These are phyloP conservation scores for Haliclystus octoradiatus DNA, from an alignment of 30 jellyfish, hydroid and myxozoan genomes.

Conservation along the genomic window DNA sequence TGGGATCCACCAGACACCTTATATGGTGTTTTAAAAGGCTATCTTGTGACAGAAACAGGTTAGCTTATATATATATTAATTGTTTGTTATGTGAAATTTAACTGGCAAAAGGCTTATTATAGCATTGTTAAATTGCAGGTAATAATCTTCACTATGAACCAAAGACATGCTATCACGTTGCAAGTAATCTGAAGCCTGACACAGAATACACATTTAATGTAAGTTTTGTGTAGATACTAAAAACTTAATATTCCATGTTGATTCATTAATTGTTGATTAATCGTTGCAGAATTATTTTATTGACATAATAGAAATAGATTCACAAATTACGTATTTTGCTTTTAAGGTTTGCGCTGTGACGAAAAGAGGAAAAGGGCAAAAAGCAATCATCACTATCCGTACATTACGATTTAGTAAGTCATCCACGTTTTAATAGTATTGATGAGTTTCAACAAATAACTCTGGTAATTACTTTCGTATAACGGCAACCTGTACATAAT, in stretches of 20 bases:
- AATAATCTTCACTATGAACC: slow-evolving; percentile 66
- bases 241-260: no score
- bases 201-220: slow-evolving; percentile 84
- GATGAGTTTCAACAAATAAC: no score
- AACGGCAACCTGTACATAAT: no score
- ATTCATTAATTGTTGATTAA: no score
- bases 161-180: slow-evolving; percentile 40
- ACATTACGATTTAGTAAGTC: slow-evolving; percentile 58
- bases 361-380: slow-evolving; percentile 72
- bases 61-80: not conserved
- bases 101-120: not conserved
- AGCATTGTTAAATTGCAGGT: slow-evolving; percentile 18
- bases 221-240: no score
- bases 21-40: slow-evolving; percentile 73
- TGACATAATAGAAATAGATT: no score
- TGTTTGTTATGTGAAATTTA: no score
- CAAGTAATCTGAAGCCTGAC: slow-evolving; percentile 80
- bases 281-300: no score
- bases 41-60: slow-evolving; percentile 56
- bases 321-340: no score
- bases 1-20: slow-evolving; percentile 68
- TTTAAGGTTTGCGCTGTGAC: slow-evolving; percentile 78
- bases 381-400: slow-evolving; percentile 45
- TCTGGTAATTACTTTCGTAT: no score
- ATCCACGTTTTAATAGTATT: no score